Percentiles rank a stretch among this genome's conserved stretches.
Evolutionary conservation across 2,113 vertebrate genomes (phyloP).

Genomic region (Macrotus californicus): DNA sequence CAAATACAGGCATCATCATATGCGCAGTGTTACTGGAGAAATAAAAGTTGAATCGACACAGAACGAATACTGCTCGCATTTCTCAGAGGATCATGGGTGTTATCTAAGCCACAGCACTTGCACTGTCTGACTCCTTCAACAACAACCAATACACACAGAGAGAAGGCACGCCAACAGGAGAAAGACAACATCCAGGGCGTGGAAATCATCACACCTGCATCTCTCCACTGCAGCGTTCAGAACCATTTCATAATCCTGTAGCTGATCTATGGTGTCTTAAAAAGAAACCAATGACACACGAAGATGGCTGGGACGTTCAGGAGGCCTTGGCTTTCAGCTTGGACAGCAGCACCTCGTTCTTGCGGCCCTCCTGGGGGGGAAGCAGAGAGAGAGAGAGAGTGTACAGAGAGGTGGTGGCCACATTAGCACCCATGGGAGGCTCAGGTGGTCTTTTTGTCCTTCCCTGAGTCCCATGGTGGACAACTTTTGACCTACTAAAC

Average conservation of each 20-base stretch:
- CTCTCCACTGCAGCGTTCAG: constrained; percentile 55
- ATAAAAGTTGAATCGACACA: background rate
- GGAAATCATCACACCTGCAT: constrained; percentile 45
- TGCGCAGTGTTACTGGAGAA: constrained; percentile 40
- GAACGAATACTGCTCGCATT: background rate
- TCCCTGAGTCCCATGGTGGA: background rate
- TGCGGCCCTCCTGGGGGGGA: constrained; percentile 89
- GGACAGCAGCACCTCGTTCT: constrained; percentile 93
- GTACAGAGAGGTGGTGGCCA: background rate
- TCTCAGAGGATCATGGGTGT: background rate
- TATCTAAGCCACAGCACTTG: background rate
- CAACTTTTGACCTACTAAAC: background rate
- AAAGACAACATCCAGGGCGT: constrained; percentile 52
- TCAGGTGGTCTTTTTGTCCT: background rate
- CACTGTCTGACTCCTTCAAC: background rate
- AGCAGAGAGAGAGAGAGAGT: constrained; percentile 37
- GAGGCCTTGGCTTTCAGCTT: constrained; percentile 87
- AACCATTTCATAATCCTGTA: constrained; percentile 59
- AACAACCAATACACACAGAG: constrained; percentile 41
- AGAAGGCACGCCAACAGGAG: constrained; percentile 54
- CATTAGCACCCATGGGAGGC: background rate
- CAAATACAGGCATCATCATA: constrained; percentile 36
- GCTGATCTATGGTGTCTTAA: background rate
- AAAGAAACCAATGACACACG: constrained; percentile 11
- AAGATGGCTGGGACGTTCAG: constrained; percentile 65